Evolutionary conservation across 2,797 vertebrate genomes (phyloP), one percentile per base, ranked within the genome.

Genomic region (Anabas testudineus): DNA sequence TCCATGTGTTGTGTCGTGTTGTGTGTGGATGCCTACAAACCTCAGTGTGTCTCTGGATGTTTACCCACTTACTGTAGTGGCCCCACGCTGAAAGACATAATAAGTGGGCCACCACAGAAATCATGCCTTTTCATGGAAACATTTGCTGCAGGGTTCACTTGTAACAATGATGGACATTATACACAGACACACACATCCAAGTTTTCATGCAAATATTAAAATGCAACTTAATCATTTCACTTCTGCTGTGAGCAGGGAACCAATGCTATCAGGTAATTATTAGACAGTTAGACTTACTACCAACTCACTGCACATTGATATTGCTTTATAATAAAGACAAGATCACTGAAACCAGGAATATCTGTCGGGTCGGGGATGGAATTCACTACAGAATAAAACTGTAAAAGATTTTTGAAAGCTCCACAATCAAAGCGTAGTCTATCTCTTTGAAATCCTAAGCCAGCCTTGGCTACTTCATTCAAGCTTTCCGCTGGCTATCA

Each of bases 401-500:
- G n/a, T n/a, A n/a, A n/a, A 46, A 63, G 73, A 78, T 76, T 69
- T n/a, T 81, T 78, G 63, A 90, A 76, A 75, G 71, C 78, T 28
- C 49, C 41, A 80, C 78, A 83, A 84, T 90, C 88, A 87, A 70
- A 83, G 67, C 71, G 69, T 57, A 45, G 43, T 9, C 10, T 45
- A 66, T 85, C 70, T 80, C 89, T 92, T 93, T 92, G 84, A 91
- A 90, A 91, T 88, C 80, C 78, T 57, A 48, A 76, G 67, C 87
- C 84, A 83, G 82, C 72, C 80, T 85, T 57, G 75, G 75, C 73
- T 75, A 72, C 90, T 91, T 87, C 92, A 92, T 94, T 95, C 89
- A 94, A 92, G 87, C 80, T 87, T 92, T 89, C 84, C 70, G 69
- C 74, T 85, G 71, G 83, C 91, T 92, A 87, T 91, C 85, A 63